Conservation (phyloP, 2,797 vertebrate species). For the Coranthus polyacanthus region DNA sequence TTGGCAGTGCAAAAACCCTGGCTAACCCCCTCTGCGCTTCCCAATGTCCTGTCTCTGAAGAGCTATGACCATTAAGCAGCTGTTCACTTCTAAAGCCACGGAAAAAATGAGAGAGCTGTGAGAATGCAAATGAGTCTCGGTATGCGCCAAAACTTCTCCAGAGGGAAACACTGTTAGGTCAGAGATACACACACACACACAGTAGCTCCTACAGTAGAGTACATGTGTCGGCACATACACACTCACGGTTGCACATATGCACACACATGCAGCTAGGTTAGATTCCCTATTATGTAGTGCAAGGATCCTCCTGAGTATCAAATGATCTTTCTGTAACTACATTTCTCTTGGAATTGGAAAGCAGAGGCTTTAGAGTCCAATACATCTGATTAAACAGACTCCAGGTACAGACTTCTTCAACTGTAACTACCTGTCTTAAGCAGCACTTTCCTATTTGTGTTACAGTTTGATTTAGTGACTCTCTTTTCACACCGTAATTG, state of each 20-base stretch:
- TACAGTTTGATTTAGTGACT: conserved; percentile 30
- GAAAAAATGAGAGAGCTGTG: conserved; percentile 66
- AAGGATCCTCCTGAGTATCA: conserved; percentile 72
- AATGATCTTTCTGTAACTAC: conserved; percentile 76
- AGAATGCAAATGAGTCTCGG: conserved; percentile 81
- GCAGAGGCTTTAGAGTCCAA: conserved; percentile 53
- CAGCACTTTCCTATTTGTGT: conserved; percentile 28
- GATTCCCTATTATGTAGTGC: conserved; percentile 68
- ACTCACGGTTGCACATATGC: conserved; percentile 23
- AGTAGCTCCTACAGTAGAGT: conserved; percentile 29
- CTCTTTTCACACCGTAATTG: conserved; percentile 37
- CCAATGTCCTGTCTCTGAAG: conserved; percentile 83
- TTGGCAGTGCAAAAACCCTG: conserved; percentile 69
- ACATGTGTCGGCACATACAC: conserved; percentile 29
- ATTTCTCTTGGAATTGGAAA: conserved; percentile 66
- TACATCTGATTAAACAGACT: conserved; percentile 58
- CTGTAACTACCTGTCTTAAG: conserved; percentile 48
- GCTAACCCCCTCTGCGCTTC: conserved; percentile 75
- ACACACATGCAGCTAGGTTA: conserved; percentile 56
- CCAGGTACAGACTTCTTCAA: conserved; percentile 30
- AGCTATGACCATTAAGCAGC: conserved; percentile 85
- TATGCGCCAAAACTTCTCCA: conserved; percentile 76
- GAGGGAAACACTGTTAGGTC: conserved; percentile 75
- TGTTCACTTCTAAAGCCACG: conserved; percentile 79
- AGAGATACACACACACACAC: conserved; percentile 51